Evolutionary conservation across 2,888 invertebrate genomes (phyloP).

Genomic region (Drosophila antonietae): DNA sequence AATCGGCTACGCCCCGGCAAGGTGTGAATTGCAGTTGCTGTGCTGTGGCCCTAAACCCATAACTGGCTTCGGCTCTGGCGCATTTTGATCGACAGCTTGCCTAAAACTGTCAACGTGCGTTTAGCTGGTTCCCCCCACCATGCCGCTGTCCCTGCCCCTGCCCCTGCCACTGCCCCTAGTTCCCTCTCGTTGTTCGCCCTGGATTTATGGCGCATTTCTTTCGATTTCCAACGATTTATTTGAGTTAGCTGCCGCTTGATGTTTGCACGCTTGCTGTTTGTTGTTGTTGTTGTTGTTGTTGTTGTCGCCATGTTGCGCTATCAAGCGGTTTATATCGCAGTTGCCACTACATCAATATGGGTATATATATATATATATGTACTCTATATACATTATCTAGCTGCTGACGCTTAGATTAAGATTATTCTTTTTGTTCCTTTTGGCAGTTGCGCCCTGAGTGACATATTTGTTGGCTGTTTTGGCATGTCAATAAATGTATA

Average conservation of each 20-base stretch:
- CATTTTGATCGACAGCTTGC: conserved; percentile 78
- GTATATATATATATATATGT: neutral
- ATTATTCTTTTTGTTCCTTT: conserved; percentile 44
- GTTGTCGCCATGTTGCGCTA: conserved; percentile 49
- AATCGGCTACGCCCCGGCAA: conserved; percentile 58
- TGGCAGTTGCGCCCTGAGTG: conserved; percentile 32
- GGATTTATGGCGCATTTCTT: conserved; percentile 73
- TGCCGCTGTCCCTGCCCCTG: neutral
- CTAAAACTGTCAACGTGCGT: conserved; percentile 77
- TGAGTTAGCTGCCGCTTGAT: conserved; percentile 58
- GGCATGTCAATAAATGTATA: conserved; percentile 29
- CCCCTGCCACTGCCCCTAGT: no score
- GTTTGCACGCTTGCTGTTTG: conserved; percentile 72
- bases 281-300: conserved; percentile 22
- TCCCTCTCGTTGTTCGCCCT: neutral
- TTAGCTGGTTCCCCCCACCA: conserved; percentile 15
- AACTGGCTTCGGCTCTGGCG: conserved; percentile 15
- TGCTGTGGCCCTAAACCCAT: conserved; percentile 39
- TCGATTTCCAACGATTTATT: conserved; percentile 75
- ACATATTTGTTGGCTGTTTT: conserved; percentile 35
- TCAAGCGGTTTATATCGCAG: conserved; percentile 54
- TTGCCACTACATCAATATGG: conserved; percentile 29
- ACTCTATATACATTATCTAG: conserved; percentile 5
- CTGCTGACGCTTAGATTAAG: conserved; percentile 72
- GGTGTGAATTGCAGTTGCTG: conserved; percentile 62